Evolutionary conservation across 2,888 invertebrate genomes (phyloP), one percentile per base, ranked within the genome.

Genomic region (Vesta saturnalis): DNA sequence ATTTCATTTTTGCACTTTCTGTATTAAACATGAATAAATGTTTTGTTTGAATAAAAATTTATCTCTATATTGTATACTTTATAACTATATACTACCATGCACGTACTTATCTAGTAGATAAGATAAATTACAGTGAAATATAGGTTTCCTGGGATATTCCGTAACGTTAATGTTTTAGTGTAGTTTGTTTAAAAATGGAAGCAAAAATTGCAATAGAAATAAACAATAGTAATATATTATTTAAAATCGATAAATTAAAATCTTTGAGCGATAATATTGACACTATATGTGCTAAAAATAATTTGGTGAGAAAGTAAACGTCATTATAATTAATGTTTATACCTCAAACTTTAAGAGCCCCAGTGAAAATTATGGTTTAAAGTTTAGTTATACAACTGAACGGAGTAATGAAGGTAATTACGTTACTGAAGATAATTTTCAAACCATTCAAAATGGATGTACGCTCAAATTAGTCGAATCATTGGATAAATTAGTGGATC

Each of bases 401-500:
- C 73, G 73, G 5, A 66, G 64, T 71, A 69, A 65, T 46, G 60
- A 58, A n/a, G 65, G 71, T 60, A 71, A 75, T 43, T 82, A 80
- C 63, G 72, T 83, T 12, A 78, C 80, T 0, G 78, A 79, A 5
- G 77, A 77, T 14, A 82, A 80, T 69, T 78, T 76, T 54, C 60
- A 77, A 14, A 76, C 79, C 18, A 78, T 83, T 43, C 75, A 79
- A 68, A 79, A 82, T 70, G 82, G 79, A 16, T 78, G 79, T 67
- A 79, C 80, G 46, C 67, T 83, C 22, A 79, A 81, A 73, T 73
- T 83, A 5, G 81, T 78, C 2, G 79, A 78, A 71, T 81, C 82
- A 0, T 62, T 82, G 1, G 69, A 76, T 3, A 77, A 77, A 69
- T 75, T 77, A 54, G 69, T 81, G 14, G 74, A 77, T 19, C 74